Base-by-base conservation (phyloP, 2,888 invertebrate genomes). In the Euproctis similis region DNA sequence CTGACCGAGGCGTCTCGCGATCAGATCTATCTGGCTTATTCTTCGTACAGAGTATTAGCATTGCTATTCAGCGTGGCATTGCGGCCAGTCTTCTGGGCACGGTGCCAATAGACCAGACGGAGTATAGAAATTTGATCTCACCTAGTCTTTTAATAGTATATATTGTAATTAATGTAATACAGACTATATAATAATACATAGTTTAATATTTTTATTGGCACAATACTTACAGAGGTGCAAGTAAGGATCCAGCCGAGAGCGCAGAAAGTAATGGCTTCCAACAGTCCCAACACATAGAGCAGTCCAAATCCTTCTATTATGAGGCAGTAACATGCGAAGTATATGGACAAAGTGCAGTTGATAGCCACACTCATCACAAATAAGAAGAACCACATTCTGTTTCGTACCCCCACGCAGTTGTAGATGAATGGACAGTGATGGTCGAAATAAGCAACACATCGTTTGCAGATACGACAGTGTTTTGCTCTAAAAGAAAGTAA, bases 371-470 rank as follows among this genome's bases (percentile, higher is more conserved):
- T 92, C 86, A 93, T 88, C 1, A 95, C 94, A 66, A 96, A 96
- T 30, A 94, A 74, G 66, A 95, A 93, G 82, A 96, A 96, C 95
- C 96, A 96, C 87, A 94, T 93, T 57, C 96, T 89, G 76, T 97
- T 97, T 36, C 92, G 89, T 19, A 96, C 85, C 1, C 97, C 97
- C 9, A 97, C 95, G 68, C 97, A 97, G 68, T 97, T 97, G 75
- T 96, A 95, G 52, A 97, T 95, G 65, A 96, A 97, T 0, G 96
- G 96, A 65, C 97, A 97, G 67, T 97, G 96, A 73, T 97, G 96
- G 67, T 97, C 96, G 60, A 96, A 96, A 66, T 95, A 94, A 1
- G 90, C 90, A 2, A 95, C 93, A 60, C 94, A 94, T 32, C 94
- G 89, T 64, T 96, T 95, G 77, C 96, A 97, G 29, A 95, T 91